Percentiles rank a stretch among this genome's conserved stretches.
These are phyloP conservation scores for Caenorhabditis sulstoni DNA, from an alignment of 2,888 invertebrate genomes.

Conservation along the genomic window DNA sequence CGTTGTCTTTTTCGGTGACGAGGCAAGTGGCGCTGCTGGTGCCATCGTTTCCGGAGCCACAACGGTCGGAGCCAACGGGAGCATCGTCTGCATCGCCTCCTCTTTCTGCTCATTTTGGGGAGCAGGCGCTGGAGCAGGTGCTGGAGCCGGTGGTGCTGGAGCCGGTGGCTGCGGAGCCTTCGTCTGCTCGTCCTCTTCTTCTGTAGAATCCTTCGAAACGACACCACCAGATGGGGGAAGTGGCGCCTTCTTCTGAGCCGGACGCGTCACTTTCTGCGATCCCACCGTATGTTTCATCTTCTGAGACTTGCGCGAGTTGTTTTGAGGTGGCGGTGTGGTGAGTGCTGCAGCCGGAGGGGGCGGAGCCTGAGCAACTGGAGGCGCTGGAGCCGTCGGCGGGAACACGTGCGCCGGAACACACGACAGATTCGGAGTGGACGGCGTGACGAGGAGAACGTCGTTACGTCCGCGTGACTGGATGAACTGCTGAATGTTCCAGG, in stretches of 20 bases:
- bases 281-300: background rate
- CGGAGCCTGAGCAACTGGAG: background rate
- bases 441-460: constrained; percentile 19
- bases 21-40: no score
- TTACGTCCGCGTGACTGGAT: constrained; percentile 46
- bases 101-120: background rate
- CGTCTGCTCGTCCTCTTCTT: background rate
- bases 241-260: no score
- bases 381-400: no score
- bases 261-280: no score
- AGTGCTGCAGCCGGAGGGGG: no score
- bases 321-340: background rate
- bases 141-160: background rate
- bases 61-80: no score
- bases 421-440: constrained; percentile 28
- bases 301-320: background rate
- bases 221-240: no score
- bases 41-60: no score
- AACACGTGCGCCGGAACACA: no score
- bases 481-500: constrained; percentile 58
- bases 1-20: no score
- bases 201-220: background rate
- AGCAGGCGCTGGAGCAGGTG: background rate
- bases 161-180: background rate
- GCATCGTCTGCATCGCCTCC: no score